These are phyloP conservation scores for Paramormyrops hopkinsi DNA, from an alignment of 2,797 vertebrate species.

Conservation along the genomic window DNA sequence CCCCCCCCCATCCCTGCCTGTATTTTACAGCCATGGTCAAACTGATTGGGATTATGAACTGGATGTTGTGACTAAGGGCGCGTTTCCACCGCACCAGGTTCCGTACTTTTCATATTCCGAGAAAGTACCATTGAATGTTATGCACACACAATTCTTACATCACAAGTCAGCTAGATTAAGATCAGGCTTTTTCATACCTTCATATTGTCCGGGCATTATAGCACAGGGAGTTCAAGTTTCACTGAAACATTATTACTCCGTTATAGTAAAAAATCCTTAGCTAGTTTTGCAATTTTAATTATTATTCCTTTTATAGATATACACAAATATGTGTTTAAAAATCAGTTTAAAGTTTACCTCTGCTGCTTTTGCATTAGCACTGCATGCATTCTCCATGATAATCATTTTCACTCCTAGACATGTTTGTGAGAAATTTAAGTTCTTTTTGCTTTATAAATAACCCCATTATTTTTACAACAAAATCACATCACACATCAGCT, in stretches of 20 bases:
- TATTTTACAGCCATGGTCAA: background rate
- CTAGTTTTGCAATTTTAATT: background rate
- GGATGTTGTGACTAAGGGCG: background rate
- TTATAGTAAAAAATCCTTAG: background rate
- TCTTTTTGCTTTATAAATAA: background rate
- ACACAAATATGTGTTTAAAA: background rate
- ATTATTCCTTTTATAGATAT: background rate
- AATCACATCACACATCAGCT: too few relatives aligned
- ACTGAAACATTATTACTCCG: background rate
- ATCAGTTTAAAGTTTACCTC: background rate
- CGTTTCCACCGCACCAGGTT: background rate
- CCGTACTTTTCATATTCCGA: background rate
- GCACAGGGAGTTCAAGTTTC: background rate
- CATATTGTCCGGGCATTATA: background rate
- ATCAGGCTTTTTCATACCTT: background rate
- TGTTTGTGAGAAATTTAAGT: background rate
- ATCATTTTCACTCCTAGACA: background rate
- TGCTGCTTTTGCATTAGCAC: background rate
- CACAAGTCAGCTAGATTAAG: background rate
- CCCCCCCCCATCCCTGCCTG: background rate
- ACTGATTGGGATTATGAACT: slow-evolving; percentile 7
- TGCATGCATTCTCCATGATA: background rate
- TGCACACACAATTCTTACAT: background rate
- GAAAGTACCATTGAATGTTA: background rate
- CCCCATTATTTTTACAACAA: background rate